Conservation (phyloP, 2,797 vertebrate genomes). For the Pangasius sanitwongsei region DNA sequence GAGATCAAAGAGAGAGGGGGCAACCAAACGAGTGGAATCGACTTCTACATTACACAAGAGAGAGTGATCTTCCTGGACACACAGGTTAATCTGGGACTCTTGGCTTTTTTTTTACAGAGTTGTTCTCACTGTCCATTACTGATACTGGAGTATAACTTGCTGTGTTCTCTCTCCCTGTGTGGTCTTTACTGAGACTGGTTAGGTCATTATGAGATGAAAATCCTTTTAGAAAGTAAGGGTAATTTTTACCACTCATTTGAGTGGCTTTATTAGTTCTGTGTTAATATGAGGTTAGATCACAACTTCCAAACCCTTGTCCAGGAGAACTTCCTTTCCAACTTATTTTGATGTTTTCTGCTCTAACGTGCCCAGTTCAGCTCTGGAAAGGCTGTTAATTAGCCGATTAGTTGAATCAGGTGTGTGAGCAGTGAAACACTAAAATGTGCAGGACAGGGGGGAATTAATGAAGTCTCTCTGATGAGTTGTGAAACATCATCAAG, state of each 20-base stretch:
- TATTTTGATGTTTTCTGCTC: background rate
- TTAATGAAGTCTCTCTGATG: background rate
- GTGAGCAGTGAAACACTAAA: background rate
- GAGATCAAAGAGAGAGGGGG: slow-evolving; percentile 92
- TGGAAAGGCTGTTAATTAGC: background rate
- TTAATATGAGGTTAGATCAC: background rate
- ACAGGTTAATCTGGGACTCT: slow-evolving; percentile 74
- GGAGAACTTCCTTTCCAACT: background rate
- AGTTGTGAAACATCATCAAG: too few relatives aligned
- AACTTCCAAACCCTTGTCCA: background rate
- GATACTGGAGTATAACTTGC: background rate
- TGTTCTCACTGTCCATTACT: background rate
- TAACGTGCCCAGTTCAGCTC: background rate
- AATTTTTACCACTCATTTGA: background rate
- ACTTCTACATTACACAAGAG: slow-evolving; percentile 93
- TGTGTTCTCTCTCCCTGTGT: background rate
- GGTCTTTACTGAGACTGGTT: background rate
- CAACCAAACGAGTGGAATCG: slow-evolving; percentile 89
- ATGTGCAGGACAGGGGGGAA: background rate
- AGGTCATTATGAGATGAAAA: background rate
- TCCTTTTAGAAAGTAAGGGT: background rate
- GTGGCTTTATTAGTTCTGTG: background rate
- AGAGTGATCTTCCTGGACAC: slow-evolving; percentile 92
- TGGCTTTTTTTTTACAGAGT: background rate
- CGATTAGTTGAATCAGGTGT: background rate